Conservation (phyloP, 2,888 invertebrate genomes). For the Pelosia muscerda region DNA sequence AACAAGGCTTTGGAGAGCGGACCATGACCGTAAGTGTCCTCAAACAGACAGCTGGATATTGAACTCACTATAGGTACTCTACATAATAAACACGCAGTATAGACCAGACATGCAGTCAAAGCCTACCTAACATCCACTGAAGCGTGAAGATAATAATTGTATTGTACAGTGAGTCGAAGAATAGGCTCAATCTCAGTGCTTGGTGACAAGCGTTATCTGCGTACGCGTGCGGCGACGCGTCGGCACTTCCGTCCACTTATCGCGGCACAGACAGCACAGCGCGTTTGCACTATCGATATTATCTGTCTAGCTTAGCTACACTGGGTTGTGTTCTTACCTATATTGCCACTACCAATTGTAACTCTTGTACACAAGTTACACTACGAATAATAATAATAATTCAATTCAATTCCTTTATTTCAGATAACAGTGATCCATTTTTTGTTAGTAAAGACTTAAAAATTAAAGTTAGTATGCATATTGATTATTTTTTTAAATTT, state of each 20-base stretch:
- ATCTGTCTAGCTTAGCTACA: background rate
- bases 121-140: background rate
- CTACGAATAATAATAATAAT: no score
- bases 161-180: background rate
- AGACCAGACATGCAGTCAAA: background rate
- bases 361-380: no score
- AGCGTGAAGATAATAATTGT: conserved; percentile 7
- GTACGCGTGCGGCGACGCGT: background rate
- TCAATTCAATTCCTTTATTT: no score
- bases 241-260: conserved; percentile 13
- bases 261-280: background rate
- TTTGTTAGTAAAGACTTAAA: no score
- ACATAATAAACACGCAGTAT: no score
- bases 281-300: background rate
- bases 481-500: no score
- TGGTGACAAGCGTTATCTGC: conserved; percentile 6
- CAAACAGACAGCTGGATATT: background rate
- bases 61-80: no score
- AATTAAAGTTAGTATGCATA: no score
- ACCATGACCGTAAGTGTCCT: no score
- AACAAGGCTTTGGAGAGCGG: no score
- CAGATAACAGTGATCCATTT: no score
- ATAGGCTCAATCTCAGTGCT: background rate
- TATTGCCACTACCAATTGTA: background rate
- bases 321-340: background rate